Evolutionary conservation across 2,797 vertebrate genomes (phyloP), one percentile per base, ranked within the genome.

Genomic region (Myripristis murdjan): DNA sequence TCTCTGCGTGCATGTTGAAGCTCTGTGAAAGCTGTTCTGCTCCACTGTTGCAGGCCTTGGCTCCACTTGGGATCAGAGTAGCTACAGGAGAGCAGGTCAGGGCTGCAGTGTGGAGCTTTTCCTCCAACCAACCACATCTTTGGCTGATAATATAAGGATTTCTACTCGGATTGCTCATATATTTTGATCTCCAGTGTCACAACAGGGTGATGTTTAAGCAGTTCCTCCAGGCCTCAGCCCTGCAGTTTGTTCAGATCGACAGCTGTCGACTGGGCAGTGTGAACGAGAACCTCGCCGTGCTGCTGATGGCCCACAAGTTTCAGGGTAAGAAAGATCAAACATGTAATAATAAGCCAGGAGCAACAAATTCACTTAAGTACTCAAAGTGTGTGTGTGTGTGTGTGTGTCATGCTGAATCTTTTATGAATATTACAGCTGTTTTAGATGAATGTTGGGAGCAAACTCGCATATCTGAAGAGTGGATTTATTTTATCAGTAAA

Each of bases 201-300:
- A 97, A 95, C 56, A 91, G 95, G 88, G 94, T 96, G 89, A 96
- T 96, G 92, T 96, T 97, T 82, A 96, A 97, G 92, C 95, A 97
- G 87, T 93, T 97, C 75, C 95, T 97, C 1, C 95, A 97, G 91
- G 95, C 91, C 0, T 92, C 92, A 0, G 95, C 94, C 4, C 89
- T 97, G 75, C 96, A 95, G 91, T 97, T 94, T 75, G 92, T 97
- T 81, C 96, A 97, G 75, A 96, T 94, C 26, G 95, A 97, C 94
- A 96, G 96, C 90, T 97, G 95, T 83, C 92, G 96, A 64, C 88
- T 96, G 83, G 95, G 93, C 68, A 97, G 96, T 14, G 92, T 97
- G 89, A 97, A 96, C 35, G 95, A 97, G 91, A 97, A 95, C 86
- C 91, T 96, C 64, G 94, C 95, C 31, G 94, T 95, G 71, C 73